Evolutionary conservation across 2,888 invertebrate species (phyloP), one percentile per base, ranked within the genome.

Genomic region (Volucella zonaria): DNA sequence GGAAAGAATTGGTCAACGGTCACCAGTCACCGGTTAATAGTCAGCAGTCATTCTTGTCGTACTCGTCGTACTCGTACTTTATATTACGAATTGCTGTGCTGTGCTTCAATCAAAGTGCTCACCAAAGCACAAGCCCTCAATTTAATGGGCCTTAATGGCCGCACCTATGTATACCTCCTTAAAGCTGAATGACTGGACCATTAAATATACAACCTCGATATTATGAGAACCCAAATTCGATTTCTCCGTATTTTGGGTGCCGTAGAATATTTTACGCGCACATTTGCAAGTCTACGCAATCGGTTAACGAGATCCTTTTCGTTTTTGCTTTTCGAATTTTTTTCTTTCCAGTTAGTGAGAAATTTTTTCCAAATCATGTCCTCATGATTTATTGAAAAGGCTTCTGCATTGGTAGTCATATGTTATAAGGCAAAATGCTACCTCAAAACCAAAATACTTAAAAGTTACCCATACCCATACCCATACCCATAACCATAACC

Each of bases 131-230:
- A 64, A 64, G 73, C 51, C 68, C 81, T 79, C 61, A 67, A 68
- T 77, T 73, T 85, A 81, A 85, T 85, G 81, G 85, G 56, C 52
- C 61, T 73, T 68, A 81, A 76, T 85, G 67, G 77, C 68, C 70
- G 54, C 77, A 73, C 54, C 80, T 68, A 51, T 58, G 45, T 51
- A 6, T 23, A 23, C 12, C 51, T 18, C 49, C 45, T 64, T 54
- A 12, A 45, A 43, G 8, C 67, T 70, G 12, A 80, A 71, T 71
- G 80, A 76, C 75, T 47, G 56, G 67, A 59, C 68, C 71, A 77
- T 81, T 85, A 80, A 76, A 31, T 31, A 62, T 68, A 73, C 62
- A 77, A 71, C 62, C 64, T 38, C 56, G 45, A 77, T 68, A 59
- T 68, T 59, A 81, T 73, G 58, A 73, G 80, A 59, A 67, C 64